Evolutionary conservation across 2,888 invertebrate species (phyloP).

Genomic region (Lydus trimaculatus): DNA sequence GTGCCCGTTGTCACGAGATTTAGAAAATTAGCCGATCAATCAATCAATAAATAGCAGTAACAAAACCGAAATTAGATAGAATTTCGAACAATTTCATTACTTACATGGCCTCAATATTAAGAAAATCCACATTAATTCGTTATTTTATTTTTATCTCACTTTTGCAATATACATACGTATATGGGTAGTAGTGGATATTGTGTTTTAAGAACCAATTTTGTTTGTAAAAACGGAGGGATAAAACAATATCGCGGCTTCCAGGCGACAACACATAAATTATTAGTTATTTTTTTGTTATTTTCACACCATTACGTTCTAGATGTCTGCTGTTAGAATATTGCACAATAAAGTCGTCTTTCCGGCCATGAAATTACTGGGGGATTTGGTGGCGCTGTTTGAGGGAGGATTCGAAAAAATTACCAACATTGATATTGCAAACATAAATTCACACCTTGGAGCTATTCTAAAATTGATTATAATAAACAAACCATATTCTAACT

Average conservation of each 20-base stretch:
- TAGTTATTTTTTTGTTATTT: slow-evolving; percentile 38
- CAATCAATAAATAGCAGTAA: slow-evolving; percentile 42
- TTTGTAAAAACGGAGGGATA: slow-evolving; percentile 31
- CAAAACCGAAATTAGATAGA: slow-evolving; percentile 23
- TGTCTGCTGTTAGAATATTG: slow-evolving; percentile 44
- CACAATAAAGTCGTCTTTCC: slow-evolving; percentile 49
- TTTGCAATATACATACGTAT: too few relatives aligned
- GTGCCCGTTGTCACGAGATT: slow-evolving; percentile 57
- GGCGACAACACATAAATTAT: slow-evolving; percentile 45
- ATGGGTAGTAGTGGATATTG: not conserved
- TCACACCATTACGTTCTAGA: slow-evolving; percentile 42
- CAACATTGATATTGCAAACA: slow-evolving; percentile 32
- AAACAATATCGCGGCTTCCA: slow-evolving; percentile 43
- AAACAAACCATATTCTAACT: not conserved
- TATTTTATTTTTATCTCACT: slow-evolving; percentile 3
- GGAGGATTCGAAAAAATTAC: slow-evolving; percentile 48
- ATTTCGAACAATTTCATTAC: slow-evolving; percentile 21
- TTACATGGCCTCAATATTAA: slow-evolving; percentile 16
- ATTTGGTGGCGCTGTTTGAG: slow-evolving; percentile 48
- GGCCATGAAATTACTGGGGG: slow-evolving; percentile 47
- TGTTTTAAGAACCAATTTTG: not conserved
- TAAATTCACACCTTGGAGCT: slow-evolving; percentile 18
- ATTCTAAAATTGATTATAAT: slow-evolving; percentile 3
- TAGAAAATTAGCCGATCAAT: slow-evolving; percentile 48
- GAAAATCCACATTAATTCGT: slow-evolving; percentile 15